phyloP scores from a whole-genome alignment of 2,888 invertebrate species.

The Drosophila koepferae region DNA sequence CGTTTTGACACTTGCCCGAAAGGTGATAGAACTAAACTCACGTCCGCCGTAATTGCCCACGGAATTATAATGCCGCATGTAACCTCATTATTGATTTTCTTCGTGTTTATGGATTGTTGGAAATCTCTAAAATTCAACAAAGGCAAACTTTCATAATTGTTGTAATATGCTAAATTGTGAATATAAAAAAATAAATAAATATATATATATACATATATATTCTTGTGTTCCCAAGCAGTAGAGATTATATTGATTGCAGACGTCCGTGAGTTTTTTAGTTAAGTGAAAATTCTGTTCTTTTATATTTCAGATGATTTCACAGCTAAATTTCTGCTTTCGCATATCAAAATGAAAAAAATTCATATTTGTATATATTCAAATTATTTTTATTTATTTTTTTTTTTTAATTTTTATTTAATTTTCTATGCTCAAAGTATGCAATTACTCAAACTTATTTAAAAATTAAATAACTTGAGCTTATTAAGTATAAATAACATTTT shows the following conservation, averaged over 20 bases:
- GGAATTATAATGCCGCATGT: conserved; percentile 15
- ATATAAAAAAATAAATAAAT: not conserved
- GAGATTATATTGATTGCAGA: not conserved
- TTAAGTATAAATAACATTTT: too few relatives aligned
- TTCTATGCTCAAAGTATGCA: too few relatives aligned
- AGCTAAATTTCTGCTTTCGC: too few relatives aligned
- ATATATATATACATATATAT: not conserved
- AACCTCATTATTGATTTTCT: not conserved
- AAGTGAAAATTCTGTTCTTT: not conserved
- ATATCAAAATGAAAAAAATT: too few relatives aligned
- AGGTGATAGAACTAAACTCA: conserved; percentile 59
- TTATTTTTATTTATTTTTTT: too few relatives aligned
- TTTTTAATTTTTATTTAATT: too few relatives aligned
- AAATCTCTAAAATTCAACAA: not conserved
- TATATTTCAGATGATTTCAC: not conserved
- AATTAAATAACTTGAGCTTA: too few relatives aligned
- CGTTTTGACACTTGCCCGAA: conserved; percentile 55
- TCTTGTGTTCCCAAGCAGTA: not conserved
- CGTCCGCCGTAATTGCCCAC: conserved; percentile 20
- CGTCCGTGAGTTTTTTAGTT: not conserved
- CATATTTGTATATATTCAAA: too few relatives aligned
- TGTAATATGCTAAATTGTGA: not conserved
- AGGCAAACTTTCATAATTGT: conserved; percentile 8
- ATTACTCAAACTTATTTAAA: too few relatives aligned
- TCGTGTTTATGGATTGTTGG: not conserved